A percentile compares a stretch with the other conserved stretches of the same genome.
Conservation (phyloP, 2,888 invertebrate genomes). For the Pyrgus malvae region DNA sequence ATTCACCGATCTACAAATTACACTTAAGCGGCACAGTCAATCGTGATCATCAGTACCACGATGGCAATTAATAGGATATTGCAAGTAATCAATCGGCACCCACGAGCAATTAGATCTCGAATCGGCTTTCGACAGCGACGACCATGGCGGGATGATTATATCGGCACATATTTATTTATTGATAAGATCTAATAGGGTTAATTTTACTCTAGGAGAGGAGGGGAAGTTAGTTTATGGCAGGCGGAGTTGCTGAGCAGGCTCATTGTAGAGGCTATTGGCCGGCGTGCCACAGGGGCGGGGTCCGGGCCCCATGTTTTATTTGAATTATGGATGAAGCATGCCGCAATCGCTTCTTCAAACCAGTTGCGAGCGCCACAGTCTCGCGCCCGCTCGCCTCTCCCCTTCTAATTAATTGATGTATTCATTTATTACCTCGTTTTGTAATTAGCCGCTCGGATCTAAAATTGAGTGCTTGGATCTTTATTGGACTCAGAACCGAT, state of each 20-base stretch:
- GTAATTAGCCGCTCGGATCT: conserved; percentile 69
- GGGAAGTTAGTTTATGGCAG: conserved; percentile 69
- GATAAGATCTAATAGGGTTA: conserved; percentile 65
- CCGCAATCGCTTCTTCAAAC: conserved; percentile 68
- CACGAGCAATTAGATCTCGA: conserved; percentile 54
- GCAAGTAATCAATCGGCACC: conserved; percentile 69
- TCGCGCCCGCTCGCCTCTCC: conserved; percentile 75
- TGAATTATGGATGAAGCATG: conserved; percentile 79
- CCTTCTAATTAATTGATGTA: conserved; percentile 79
- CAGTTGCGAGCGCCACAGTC: conserved; percentile 74
- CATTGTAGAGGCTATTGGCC: conserved; percentile 71
- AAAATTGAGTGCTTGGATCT: conserved; percentile 67
- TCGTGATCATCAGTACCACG: conserved; percentile 57
- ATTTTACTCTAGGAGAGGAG: conserved; percentile 69
- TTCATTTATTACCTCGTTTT: conserved; percentile 76
- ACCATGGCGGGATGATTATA: conserved; percentile 56
- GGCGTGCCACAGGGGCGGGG: conserved; percentile 75
- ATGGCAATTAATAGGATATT: conserved; percentile 68
- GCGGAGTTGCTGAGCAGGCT: conserved; percentile 67
- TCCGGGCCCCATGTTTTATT: conserved; percentile 78
- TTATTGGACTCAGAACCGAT: conserved; percentile 51
- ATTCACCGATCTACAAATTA: conserved; percentile 3
- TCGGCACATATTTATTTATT: conserved; percentile 71
- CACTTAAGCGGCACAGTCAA: conserved; percentile 6
- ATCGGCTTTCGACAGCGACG: conserved; percentile 49